Conservation (phyloP, 1,140 invertebrate species). For the Lordiphosa collinella region DNA sequence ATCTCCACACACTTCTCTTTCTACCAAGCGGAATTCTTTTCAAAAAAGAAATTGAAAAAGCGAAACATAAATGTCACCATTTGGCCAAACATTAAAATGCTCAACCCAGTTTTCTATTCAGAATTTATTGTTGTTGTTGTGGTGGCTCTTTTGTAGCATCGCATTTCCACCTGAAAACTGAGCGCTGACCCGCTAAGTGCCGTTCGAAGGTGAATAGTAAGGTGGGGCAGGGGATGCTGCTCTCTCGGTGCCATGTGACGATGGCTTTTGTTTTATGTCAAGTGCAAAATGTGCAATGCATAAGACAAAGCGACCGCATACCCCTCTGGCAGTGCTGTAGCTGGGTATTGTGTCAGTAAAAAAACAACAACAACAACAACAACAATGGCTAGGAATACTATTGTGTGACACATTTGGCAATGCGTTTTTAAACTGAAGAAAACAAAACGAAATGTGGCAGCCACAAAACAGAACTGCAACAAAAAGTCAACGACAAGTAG, state of each 20-base stretch:
- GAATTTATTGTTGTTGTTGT: slow-evolving; percentile 16
- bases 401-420: slow-evolving; percentile 75
- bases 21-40: slow-evolving; percentile 11
- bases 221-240: background rate
- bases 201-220: slow-evolving; percentile 36
- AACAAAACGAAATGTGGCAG: slow-evolving; percentile 76
- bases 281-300: slow-evolving; percentile 73
- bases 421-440: slow-evolving; percentile 72
- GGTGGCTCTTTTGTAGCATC: slow-evolving; percentile 41
- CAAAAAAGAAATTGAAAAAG: slow-evolving; percentile 22
- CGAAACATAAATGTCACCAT: slow-evolving; percentile 56
- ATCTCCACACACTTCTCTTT: background rate
- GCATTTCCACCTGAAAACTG: slow-evolving; percentile 24
- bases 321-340: slow-evolving; percentile 16
- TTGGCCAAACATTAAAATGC: slow-evolving; percentile 60
- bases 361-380: slow-evolving; percentile 25
- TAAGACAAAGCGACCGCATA: slow-evolving; percentile 60
- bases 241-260: slow-evolving; percentile 9
- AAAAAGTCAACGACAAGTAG: slow-evolving; percentile 50
- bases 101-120: slow-evolving; percentile 59
- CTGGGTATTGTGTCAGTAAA: slow-evolving; percentile 39
- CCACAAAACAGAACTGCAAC: slow-evolving; percentile 46
- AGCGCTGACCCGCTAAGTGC: slow-evolving; percentile 58
- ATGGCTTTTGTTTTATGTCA: slow-evolving; percentile 53
- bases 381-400: slow-evolving; percentile 44